phyloP scores from a whole-genome alignment of 2,888 invertebrate genomes.

The Chloroclysta siterata region DNA sequence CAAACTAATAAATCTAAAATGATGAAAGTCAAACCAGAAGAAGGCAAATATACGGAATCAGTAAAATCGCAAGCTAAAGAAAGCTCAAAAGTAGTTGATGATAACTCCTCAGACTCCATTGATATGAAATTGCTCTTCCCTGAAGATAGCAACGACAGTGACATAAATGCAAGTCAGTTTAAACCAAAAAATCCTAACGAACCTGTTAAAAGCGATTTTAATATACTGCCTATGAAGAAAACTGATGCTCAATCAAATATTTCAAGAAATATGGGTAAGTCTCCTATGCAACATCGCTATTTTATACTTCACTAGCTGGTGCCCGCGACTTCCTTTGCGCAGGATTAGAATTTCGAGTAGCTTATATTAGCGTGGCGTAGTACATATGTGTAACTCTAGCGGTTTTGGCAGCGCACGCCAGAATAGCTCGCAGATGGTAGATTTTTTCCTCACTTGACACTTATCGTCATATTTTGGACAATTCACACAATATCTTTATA shows the following conservation, averaged over 20 bases:
- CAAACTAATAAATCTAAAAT: constrained; percentile 55
- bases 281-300: not conserved
- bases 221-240: constrained; percentile 61
- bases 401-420: too few species aligned
- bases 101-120: constrained; percentile 66
- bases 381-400: too few species aligned
- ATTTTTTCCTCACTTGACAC: too few species aligned
- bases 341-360: too few species aligned
- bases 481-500: too few species aligned
- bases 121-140: constrained; percentile 70
- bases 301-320: not conserved
- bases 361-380: too few species aligned
- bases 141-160: constrained; percentile 69
- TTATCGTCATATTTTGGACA: too few species aligned
- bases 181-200: constrained; percentile 28
- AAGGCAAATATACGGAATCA: constrained; percentile 27
- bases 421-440: too few species aligned
- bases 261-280: constrained; percentile 50
- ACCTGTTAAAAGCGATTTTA: constrained; percentile 44
- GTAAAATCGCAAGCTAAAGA: constrained; percentile 33
- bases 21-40: constrained; percentile 36
- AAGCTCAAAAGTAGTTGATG: constrained; percentile 38
- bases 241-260: constrained; percentile 65
- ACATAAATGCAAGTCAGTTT: constrained; percentile 40
- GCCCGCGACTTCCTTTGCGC: too few species aligned